Evolutionary conservation across 2,888 invertebrate genomes (phyloP).

Genomic region (Nudaria mundana): DNA sequence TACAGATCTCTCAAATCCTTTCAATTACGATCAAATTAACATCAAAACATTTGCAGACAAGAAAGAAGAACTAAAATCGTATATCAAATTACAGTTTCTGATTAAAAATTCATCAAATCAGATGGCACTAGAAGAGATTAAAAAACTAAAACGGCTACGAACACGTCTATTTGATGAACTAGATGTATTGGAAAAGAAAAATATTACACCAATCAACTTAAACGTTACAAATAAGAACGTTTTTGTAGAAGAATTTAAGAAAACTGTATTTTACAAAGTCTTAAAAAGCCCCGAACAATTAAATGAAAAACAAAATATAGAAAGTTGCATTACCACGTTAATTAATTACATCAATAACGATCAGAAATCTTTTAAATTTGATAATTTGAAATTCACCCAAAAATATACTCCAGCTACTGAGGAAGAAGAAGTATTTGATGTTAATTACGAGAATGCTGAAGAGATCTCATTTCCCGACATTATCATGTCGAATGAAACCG

Average conservation of each 20-base stretch:
- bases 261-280: not conserved
- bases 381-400: not conserved
- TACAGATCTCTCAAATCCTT: conserved; percentile 39
- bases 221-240: not conserved
- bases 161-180: not conserved
- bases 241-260: not conserved
- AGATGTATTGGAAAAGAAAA: not conserved
- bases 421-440: not conserved
- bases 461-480: conserved; percentile 6
- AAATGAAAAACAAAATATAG: not conserved
- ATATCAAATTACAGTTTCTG: not conserved
- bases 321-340: not conserved
- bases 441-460: not conserved
- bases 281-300: not conserved
- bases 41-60: not conserved
- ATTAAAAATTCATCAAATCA: not conserved
- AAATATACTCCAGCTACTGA: not conserved
- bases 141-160: not conserved
- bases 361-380: not conserved
- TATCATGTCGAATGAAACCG: conserved; percentile 1
- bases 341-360: conserved; percentile 4
- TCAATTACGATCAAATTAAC: conserved; percentile 37
- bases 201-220: not conserved
- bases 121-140: not conserved
- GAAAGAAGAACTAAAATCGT: not conserved